Evolutionary conservation across 2,113 vertebrate species (phyloP).

Genomic region (Amphiprion percula): DNA sequence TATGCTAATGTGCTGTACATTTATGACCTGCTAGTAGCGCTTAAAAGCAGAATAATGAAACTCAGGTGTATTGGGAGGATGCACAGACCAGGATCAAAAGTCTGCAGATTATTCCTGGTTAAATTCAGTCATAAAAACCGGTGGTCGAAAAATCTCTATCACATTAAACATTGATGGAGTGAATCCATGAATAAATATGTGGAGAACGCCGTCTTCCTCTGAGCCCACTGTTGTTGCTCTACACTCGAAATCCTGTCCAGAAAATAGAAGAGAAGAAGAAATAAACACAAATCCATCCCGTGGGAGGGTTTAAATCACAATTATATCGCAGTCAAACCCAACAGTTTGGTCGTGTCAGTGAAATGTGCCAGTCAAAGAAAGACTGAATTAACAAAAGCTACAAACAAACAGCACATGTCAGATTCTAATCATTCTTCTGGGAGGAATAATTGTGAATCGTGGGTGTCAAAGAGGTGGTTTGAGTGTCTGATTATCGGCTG

Average conservation of each 20-base stretch:
- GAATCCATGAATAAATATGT: conserved; percentile 71
- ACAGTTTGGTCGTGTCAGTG: conserved; percentile 20
- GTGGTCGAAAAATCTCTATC: conserved; percentile 36
- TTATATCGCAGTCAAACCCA: conserved; percentile 34
- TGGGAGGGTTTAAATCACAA: conserved; percentile 27
- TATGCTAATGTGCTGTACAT: conserved; percentile 72
- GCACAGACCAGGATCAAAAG: conserved; percentile 42
- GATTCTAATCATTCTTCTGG: conserved; percentile 40
- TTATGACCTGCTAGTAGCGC: conserved; percentile 53
- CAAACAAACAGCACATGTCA: conserved; percentile 34
- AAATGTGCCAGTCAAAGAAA: conserved; percentile 37
- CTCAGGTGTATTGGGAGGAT: conserved; percentile 52
- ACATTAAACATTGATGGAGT: conserved; percentile 69
- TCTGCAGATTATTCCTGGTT: conserved; percentile 59
- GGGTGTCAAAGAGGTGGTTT: conserved; percentile 26
- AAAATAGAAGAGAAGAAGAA: conserved; percentile 24
- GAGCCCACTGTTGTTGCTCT: conserved; percentile 9
- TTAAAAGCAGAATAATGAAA: conserved; percentile 73
- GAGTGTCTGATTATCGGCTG: conserved; percentile 25
- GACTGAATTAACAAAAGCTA: conserved; percentile 28
- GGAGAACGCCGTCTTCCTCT: conserved; percentile 7
- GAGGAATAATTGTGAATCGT: conserved; percentile 30
- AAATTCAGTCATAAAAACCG: conserved; percentile 35
- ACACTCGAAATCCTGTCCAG: not conserved
- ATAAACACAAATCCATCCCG: conserved; percentile 11